These are phyloP conservation scores for Scolanthus callimorphus DNA, from an alignment of 92 coral and sea anemone species.

Conservation along the genomic window DNA sequence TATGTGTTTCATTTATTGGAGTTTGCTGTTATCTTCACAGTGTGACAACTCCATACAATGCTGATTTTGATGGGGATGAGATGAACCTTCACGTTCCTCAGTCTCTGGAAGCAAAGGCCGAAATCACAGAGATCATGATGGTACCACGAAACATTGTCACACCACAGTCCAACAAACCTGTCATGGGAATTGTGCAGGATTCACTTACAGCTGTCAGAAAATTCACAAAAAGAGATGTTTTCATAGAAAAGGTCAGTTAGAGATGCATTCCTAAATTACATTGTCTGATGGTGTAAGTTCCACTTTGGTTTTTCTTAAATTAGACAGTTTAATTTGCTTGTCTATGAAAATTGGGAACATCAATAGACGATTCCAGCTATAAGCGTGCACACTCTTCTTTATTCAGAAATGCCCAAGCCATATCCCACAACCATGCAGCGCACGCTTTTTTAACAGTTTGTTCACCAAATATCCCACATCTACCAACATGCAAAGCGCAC, in stretches of 20 bases:
- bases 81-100: conserved; percentile 99
- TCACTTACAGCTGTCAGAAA: conserved; percentile 93
- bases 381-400: too few relatives aligned
- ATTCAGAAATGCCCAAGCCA: too few relatives aligned
- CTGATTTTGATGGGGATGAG: conserved; percentile 99
- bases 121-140: conserved; percentile 97
- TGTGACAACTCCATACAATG: conserved; percentile 99
- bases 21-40: conserved; percentile 12
- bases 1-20: neutral
- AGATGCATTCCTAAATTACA: too few relatives aligned
- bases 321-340: too few relatives aligned
- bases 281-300: too few relatives aligned
- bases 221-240: conserved; percentile 94
- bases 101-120: conserved; percentile 95
- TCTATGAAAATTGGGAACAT: too few relatives aligned
- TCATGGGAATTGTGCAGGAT: conserved; percentile 99
- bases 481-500: too few relatives aligned
- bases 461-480: too few relatives aligned
- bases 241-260: conserved; percentile 87
- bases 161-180: conserved; percentile 97
- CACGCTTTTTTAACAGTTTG: too few relatives aligned
- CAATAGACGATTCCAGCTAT: too few relatives aligned
- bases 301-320: too few relatives aligned
- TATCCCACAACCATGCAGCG: too few relatives aligned
- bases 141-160: conserved; percentile 94